Base-by-base conservation (phyloP, 2,113 vertebrate genomes). In the Sardina pilchardus region DNA sequence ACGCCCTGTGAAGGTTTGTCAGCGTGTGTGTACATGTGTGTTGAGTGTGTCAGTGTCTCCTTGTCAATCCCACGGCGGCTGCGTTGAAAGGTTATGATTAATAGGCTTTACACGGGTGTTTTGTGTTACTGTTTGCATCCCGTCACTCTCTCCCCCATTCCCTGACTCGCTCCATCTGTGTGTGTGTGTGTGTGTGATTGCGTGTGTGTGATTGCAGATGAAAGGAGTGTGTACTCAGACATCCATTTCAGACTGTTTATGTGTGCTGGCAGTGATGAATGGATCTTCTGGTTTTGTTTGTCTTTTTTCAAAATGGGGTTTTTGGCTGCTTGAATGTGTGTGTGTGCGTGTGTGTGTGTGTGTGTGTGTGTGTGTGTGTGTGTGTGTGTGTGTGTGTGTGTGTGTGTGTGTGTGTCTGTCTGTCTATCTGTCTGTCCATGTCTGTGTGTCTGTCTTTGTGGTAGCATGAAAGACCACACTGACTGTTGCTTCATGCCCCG, bases 171-270 rank as follows among this genome's bases (percentile, higher is more conserved):
- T 63, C 56, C 56, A n/a, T 63, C 56, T 63, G 26, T n/a, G 56
- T 36, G 19, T 24, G 36, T 53, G 47, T 34, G 78, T 82, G 56
- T 83, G 63, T 83, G 81, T 82, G 50, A 36, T 26, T 83, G 45
- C 39, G 80, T 44, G 44, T 80, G 86, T 85, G 86, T 83, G 80
- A 44, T 81, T 34, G 48, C 34, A 47, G 67, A 63, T 50, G 81
- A 53, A 21, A 63, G 53, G 67, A 47, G 44, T 47, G 17, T 21
- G 53, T 56, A 45, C 48, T 83, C 81, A n/a, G 45, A 48, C 56
- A 80, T 86, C 83, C 80, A 81, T 86, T 85, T 82, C 75, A 81
- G 50, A 44, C 44, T 86, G 89, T 89, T 89, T 89, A 86, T 82
- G 56, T 16, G 4, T 85, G 53, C 34, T 87, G 89, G 85, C 87